A percentile compares a stretch with the other conserved stretches of the same genome.
These are phyloP conservation scores for Oedothorax gibbosus DNA, from an alignment of 1,140 invertebrate genomes.

Conservation along the genomic window DNA sequence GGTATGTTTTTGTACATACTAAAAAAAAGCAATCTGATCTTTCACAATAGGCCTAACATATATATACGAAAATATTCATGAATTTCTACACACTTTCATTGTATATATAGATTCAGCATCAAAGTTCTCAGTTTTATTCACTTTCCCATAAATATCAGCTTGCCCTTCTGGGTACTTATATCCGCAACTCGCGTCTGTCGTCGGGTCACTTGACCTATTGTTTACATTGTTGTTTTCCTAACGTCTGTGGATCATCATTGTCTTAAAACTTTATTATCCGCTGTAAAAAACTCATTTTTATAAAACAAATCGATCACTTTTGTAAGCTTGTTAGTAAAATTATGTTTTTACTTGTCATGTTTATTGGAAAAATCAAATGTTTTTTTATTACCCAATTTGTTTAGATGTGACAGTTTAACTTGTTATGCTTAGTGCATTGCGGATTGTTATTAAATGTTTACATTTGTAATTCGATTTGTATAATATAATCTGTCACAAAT, in stretches of 20 bases:
- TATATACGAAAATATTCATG: neutral
- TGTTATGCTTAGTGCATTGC: no score
- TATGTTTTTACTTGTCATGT: no score
- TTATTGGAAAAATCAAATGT: no score
- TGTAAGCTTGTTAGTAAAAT: no score
- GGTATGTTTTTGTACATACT: constrained; percentile 52
- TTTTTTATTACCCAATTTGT: no score
- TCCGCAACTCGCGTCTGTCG: constrained; percentile 12
- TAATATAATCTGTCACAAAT: no score
- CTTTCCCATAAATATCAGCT: neutral
- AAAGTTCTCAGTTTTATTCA: neutral
- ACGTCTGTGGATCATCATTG: neutral
- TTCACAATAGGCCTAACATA: constrained; percentile 19
- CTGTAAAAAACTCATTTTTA: no score
- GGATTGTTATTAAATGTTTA: no score
- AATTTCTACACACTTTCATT: neutral
- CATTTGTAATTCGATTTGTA: no score
- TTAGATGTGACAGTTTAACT: no score
- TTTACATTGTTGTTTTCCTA: constrained; percentile 43
- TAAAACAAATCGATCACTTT: no score
- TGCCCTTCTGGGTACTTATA: constrained; percentile 34
- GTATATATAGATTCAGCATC: neutral
- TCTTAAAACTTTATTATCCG: neutral
- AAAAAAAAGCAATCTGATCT: constrained; percentile 25
- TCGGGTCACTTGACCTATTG: constrained; percentile 45